Conservation (phyloP, 2,113 vertebrate genomes). For the Taxidea taxus region DNA sequence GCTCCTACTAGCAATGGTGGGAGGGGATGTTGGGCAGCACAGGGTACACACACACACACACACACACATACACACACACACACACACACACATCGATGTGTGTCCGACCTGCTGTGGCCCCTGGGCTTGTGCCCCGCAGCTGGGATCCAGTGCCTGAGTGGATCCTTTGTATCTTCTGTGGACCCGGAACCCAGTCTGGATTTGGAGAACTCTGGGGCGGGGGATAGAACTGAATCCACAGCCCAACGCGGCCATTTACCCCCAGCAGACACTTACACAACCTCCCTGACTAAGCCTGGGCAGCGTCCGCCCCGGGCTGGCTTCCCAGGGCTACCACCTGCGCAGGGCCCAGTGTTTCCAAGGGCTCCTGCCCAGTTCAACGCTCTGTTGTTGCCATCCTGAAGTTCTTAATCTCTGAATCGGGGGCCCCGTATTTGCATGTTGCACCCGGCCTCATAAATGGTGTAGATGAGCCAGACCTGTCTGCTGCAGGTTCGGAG, state of each 20-base stretch:
- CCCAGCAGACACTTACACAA: background rate
- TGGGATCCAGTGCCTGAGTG: fast-evolving
- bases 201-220: background rate
- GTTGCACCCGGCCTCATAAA: background rate
- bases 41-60: background rate
- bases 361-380: background rate
- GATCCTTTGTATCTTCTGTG: background rate
- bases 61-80: background rate
- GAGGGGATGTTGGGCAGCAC: background rate
- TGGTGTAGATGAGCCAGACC: fast-evolving
- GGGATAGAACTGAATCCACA: background rate
- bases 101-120: background rate
- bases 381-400: too few relatives aligned
- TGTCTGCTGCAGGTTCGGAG: background rate
- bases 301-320: background rate
- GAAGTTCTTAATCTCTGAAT: background rate
- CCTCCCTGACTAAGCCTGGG: too few relatives aligned
- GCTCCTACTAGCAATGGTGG: background rate
- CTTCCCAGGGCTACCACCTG: background rate
- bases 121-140: too few relatives aligned
- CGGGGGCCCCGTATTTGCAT: background rate
- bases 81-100: fast-evolving
- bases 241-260: background rate
- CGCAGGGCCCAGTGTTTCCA: background rate
- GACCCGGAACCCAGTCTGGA: background rate